Evolutionary conservation across 2,113 vertebrate species (phyloP), one percentile per base, ranked within the genome.

Genomic region (Alouatta palliata): DNA sequence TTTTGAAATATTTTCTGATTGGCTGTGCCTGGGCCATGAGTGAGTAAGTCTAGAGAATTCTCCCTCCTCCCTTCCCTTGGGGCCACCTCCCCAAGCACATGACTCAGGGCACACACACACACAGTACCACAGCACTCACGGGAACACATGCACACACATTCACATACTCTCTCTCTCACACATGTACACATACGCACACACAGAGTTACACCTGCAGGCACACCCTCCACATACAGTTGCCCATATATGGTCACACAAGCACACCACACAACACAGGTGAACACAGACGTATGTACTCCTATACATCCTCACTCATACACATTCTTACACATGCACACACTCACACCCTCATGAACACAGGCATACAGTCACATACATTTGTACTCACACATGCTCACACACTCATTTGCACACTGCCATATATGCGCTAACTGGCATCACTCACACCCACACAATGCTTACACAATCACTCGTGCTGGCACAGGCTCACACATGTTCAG

Each of bases 1-100:
- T 94, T 92, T 85, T 97, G 93, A 95, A 97, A 96, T 76, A n/a
- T 16, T 58, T 90, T 87, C 64, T 91, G 68, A 91, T 35, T 82
- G 90, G 54, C 80, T 89, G 58, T 81, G 58, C 84, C 81, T 79
- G 54, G 19, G 73, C 77, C 30, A 32, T 32, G 66, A 90, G 68
- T 94, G 71, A 97, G 84, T 95, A 92, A 97, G 87, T 70, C 32
- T 17, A 77, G 47, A 90, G 47, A 83, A 83, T 94, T 97, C 87
- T 93, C 64, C 49, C 47, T 87, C 87, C 58, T 93, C 56, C 49
- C 47, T 87, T 92, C 52, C 70, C 76, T 66, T 20, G 35, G 43
- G 56, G 45, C 81, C 2, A n/a, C 7, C 40, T 84, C 49, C 61
- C 30, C 30, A 54, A 64, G 56, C 66, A 83, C 2, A 1, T 64